A percentile compares a stretch with the other conserved stretches of the same genome.
Conservation (phyloP, 2,113 vertebrate species). For the Laticauda colubrina region DNA sequence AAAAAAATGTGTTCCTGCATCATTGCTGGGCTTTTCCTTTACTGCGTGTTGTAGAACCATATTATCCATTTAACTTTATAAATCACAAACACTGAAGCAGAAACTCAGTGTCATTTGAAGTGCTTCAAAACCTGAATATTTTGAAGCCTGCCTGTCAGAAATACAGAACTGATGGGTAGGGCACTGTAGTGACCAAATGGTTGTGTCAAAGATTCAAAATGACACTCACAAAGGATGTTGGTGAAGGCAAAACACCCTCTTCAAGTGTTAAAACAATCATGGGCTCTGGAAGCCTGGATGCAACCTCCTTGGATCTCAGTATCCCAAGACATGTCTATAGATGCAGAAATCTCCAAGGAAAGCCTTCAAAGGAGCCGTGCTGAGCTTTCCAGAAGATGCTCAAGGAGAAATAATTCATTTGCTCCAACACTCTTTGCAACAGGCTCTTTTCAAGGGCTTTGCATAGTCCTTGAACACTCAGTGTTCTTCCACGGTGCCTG, state of each 20-base stretch:
- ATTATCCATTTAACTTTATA: neutral
- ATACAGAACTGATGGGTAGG: neutral
- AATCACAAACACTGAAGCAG: neutral
- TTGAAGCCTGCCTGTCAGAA: neutral
- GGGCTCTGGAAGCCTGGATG: neutral
- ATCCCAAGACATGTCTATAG: neutral
- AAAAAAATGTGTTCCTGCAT: neutral
- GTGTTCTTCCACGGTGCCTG: neutral
- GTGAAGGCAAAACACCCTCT: neutral
- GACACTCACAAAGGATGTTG: neutral
- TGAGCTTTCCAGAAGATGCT: neutral
- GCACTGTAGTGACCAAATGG: neutral
- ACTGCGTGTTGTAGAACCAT: neutral
- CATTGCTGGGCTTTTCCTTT: neutral
- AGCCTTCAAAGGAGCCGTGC: neutral
- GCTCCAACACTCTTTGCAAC: neutral
- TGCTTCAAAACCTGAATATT: neutral
- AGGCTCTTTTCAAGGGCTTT: neutral
- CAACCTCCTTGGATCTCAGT: neutral
- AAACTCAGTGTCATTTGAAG: neutral
- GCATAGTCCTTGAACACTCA: neutral
- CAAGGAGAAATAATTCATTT: neutral
- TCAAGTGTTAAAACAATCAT: neutral
- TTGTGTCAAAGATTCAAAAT: neutral
- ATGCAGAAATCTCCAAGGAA: neutral